Evolutionary conservation across 1,140 invertebrate genomes (phyloP), one percentile per base, ranked within the genome.

Genomic region (Musca vetustissima): DNA sequence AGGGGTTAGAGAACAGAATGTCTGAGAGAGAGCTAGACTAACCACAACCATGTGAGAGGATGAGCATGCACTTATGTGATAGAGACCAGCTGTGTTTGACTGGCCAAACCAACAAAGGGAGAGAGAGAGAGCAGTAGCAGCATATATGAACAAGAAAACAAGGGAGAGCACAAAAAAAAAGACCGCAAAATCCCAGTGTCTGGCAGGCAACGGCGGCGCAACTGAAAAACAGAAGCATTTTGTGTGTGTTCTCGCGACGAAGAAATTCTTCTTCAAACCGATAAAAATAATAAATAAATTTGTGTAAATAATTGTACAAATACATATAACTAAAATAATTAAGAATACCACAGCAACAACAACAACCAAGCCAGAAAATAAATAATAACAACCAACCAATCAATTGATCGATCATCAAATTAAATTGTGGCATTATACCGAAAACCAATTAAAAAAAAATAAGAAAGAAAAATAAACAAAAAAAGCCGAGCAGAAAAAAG

Each of bases 201-300:
- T 61, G 64, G 15, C 64, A 49, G 64, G 22, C 69, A 66, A 55
- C 65, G 47, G 48, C 48, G 21, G 69, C 64, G 64, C 48, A 65
- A 48, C 43, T 50, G 64, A 61, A 66, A n/a, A 69, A 70, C 71
- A 73, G 74, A 73, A 71, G 68, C 67, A 78, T 78, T 78, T 78
- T 75, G 76, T 77, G 68, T 69, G 78, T 78, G 77, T 79, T 79
- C 74, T 78, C 74, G 77, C 77, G 76, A 76, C 76, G 76, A 71
- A 74, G 76, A 78, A 70, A 76, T 75, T 74, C 73, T 78, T 79
- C 76, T 78, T 79, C 77, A 61, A 43, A 36, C 57, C 57, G 57
- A 61, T 61, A 61, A 61, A 61, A n/a, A n/a, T n/a, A n/a, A n/a
- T n/a, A n/a, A n/a, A 36, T 61, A 61, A 36, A 61, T 61, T 61